These are phyloP conservation scores for Furnarius figulus DNA, from an alignment of 2,113 vertebrate species.

Conservation along the genomic window DNA sequence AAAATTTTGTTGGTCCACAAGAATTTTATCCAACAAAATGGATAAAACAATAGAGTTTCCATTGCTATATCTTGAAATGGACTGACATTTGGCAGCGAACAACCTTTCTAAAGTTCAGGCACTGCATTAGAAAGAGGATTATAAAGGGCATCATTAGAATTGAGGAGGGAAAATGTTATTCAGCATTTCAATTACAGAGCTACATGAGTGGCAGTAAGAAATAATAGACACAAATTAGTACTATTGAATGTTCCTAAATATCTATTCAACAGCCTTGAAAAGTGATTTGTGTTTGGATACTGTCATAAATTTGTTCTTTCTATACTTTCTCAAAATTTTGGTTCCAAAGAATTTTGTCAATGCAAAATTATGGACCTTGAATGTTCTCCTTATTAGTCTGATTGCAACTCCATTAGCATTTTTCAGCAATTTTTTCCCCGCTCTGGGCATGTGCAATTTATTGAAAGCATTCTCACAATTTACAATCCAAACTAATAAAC, in stretches of 20 bases:
- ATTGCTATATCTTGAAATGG: constrained; percentile 35
- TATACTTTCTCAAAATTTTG: constrained; percentile 5
- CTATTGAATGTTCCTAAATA: constrained; percentile 51
- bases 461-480: constrained; percentile 55
- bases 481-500: constrained; percentile 54
- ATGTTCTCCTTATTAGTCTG: constrained; percentile 49
- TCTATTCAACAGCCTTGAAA: constrained; percentile 39
- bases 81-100: constrained; percentile 72
- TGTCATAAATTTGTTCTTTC: constrained; percentile 33
- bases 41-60: constrained; percentile 57
- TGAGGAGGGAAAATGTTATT: constrained; percentile 70
- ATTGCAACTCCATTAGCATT: constrained; percentile 38
- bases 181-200: constrained; percentile 70
- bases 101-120: constrained; percentile 78
- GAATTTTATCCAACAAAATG: constrained; percentile 31
- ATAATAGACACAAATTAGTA: constrained; percentile 69
- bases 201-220: constrained; percentile 58
- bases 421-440: constrained; percentile 17
- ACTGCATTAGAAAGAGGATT: constrained; percentile 73
- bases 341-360: constrained; percentile 34
- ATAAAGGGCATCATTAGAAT: constrained; percentile 77
- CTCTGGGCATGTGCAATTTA: constrained; percentile 36
- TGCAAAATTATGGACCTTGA: constrained; percentile 40
- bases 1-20: background rate
- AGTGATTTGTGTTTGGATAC: constrained; percentile 9